Evolutionary conservation across 2,113 vertebrate species (phyloP).

Genomic region (Ageneiosus marmoratus): DNA sequence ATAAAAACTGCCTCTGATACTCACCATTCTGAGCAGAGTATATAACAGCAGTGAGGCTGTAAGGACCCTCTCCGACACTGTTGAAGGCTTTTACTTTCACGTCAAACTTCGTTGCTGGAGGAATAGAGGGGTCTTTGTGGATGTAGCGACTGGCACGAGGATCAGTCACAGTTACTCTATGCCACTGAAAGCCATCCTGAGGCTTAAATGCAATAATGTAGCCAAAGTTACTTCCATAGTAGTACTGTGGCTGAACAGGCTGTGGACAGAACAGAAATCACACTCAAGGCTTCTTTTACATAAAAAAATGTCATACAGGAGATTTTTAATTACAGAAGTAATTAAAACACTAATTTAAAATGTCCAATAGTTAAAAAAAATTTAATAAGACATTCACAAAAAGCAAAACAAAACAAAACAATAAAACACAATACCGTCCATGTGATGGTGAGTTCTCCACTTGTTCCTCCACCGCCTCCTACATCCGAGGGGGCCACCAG

Average conservation of each 20-base stretch:
- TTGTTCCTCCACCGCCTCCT: conserved; percentile 87
- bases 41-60: conserved; percentile 82
- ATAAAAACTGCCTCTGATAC: conserved; percentile 48
- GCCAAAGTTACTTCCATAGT: conserved; percentile 91
- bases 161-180: conserved; percentile 84
- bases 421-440: conserved; percentile 82
- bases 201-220: conserved; percentile 94
- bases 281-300: not conserved
- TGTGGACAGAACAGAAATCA: conserved; percentile 56
- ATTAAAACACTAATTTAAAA: not conserved
- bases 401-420: conserved; percentile 33
- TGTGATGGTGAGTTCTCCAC: conserved; percentile 90
- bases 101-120: conserved; percentile 82
- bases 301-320: not conserved
- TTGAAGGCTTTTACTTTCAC: conserved; percentile 98
- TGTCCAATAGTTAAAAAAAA: not conserved
- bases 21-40: conserved; percentile 90
- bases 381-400: conserved; percentile 5
- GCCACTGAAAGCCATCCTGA: conserved; percentile 80
- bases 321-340: not conserved
- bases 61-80: conserved; percentile 88
- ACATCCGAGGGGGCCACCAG: conserved; percentile 93
- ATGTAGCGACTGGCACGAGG: conserved; percentile 83
- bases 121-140: conserved; percentile 87
- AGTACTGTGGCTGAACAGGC: conserved; percentile 92